Evolutionary conservation across 2,888 invertebrate genomes (phyloP), one percentile per base, ranked within the genome.

Genomic region (Tenodera sinensis): DNA sequence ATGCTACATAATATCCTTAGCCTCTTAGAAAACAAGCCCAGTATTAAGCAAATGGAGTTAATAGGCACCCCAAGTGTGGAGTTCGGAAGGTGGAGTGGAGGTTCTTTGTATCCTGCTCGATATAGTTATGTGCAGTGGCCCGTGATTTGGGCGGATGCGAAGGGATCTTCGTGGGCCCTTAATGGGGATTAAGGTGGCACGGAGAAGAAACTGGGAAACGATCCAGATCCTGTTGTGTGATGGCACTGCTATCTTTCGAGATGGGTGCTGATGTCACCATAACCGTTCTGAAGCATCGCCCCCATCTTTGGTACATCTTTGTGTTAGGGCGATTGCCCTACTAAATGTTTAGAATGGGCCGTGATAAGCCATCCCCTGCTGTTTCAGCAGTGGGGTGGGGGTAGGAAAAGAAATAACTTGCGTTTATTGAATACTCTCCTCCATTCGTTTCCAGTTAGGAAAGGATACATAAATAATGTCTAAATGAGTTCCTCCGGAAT

Each of bases 171-270:
- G 54, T 54, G 54, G 54, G 25, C 25, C 54, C 54, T 71, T 71
- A 71, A 71, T 71, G 54, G 54, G 20, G 54, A 71, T 71, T 71
- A 71, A 71, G 54, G 20, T 71, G 15, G 20, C 54, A 47, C 84
- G 83, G 89, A 89, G 83, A 83, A 71, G 83, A 88, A 34, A 85
- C 88, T 88, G 89, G 89, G 89, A 89, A 85, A 28, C 88, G 81
- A 85, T 89, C 89, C 89, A 89, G 88, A 88, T 88, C 42, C 88
- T 89, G 54, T 88, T 88, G 81, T 83, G 86, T 47, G 86, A 54
- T 71, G 28, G 28, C 54, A 7, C 12, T 42, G 42, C 42, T 42
- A 42, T 42, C 42, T 47, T 85, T 14, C 4, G 27, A n/a, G 47
- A 85, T 81, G 81, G 86, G 20, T 28, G 86, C 28, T 85, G 54